phyloP scores from a whole-genome alignment of 2,797 vertebrate species.

The Hirundo rustica region DNA sequence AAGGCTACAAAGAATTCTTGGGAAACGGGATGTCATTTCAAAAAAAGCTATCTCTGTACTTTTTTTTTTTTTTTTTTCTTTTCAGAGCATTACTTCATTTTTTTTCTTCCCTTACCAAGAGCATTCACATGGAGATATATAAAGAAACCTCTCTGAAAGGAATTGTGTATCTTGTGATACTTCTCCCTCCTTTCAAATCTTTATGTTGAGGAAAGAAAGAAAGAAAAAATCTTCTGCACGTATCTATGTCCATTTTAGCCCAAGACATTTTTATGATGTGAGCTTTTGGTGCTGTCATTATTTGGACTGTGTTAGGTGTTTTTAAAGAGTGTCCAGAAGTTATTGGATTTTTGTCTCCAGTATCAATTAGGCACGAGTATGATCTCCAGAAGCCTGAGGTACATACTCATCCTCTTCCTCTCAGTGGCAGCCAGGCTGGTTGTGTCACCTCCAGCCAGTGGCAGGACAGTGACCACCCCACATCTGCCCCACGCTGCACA shows the following conservation, averaged over 20 bases:
- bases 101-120: constrained; percentile 44
- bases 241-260: not conserved
- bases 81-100: constrained; percentile 28
- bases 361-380: not conserved
- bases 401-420: not conserved
- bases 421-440: not conserved
- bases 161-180: not conserved
- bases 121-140: not conserved
- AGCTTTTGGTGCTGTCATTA: not conserved
- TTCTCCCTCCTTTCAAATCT: not conserved
- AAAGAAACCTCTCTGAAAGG: constrained; percentile 14
- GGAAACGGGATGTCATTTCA: constrained; percentile 47
- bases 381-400: not conserved
- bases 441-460: not conserved
- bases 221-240: not conserved
- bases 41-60: constrained; percentile 25
- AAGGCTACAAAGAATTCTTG: constrained; percentile 46
- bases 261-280: not conserved
- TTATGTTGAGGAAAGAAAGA: not conserved
- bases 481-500: fast-evolving
- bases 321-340: not conserved
- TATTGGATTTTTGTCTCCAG: not conserved
- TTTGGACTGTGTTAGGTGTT: not conserved
- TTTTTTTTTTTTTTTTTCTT: constrained; percentile 47
- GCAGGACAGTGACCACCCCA: fast-evolving